Base-by-base conservation (phyloP, 2,888 invertebrate genomes). In the Tricholauxania praeusta region DNA sequence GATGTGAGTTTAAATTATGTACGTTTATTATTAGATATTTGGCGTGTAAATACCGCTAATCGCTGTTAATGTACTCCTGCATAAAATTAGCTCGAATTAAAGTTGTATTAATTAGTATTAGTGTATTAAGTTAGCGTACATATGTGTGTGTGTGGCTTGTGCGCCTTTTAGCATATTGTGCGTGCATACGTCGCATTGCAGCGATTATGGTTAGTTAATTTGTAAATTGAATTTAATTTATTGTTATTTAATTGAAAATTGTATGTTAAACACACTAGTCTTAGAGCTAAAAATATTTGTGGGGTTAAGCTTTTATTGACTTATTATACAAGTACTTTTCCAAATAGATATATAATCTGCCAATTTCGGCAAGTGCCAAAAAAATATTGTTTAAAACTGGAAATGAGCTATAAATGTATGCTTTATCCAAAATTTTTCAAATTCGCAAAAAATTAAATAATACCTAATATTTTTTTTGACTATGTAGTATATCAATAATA, bases 121-220 rank as follows among this genome's bases (percentile, higher is more conserved):
- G 47, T 49, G 64, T 10, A 12, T 1, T 22, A 15, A 22, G 59
- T 15, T 15, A 32, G 14, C 22, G 15, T 60, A 28, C 14, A 19
- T 32, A 28, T 60, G 59, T 60, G 28, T 5, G 28, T 4, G 64
- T 51, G 22, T 10, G 64, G 28, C 22, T 57, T 64, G 14, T 15
- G 28, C 4, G 47, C 47, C 15, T 47, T 32, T 7, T 12, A 47
- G 12, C 39, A 32, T 69, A 59, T 14, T 60, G 59, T 22, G 22
- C 47, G 48, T 22, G 48, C 17, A 48, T 55, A 39, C 15, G n/a
- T 55, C 28, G 14, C 51, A 62, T 17, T 49, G 49, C 22, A 8
- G 68, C 64, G 70, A 67, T 66, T 73, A 70, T 73, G 65, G 62
- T 66, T 65, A 70, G 69, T 73, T 73, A 70, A 73, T 64, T 51